phyloP scores from a whole-genome alignment of 2,113 vertebrate genomes.

The Rhabdornis inornatus region DNA sequence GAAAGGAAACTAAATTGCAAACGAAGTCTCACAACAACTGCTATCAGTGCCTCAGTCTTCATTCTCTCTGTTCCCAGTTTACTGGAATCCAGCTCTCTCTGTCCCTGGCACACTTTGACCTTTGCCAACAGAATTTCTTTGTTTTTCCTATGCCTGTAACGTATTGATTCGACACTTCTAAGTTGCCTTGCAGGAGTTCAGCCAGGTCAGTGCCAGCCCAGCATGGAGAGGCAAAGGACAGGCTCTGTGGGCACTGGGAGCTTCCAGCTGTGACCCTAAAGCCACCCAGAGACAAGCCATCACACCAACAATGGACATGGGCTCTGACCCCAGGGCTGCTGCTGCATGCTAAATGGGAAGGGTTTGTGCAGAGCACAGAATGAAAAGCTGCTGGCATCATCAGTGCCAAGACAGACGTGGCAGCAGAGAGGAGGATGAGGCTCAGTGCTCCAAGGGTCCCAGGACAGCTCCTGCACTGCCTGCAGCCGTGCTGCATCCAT shows the following conservation, averaged over 20 bases:
- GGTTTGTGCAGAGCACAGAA: background rate
- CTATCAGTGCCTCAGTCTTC: background rate
- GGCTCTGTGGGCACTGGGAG: background rate
- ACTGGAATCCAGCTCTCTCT: background rate
- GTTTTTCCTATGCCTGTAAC: accelerated
- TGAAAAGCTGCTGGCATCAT: background rate
- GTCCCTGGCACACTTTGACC: background rate
- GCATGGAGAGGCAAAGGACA: background rate
- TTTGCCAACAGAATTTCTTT: background rate
- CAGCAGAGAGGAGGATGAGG: background rate
- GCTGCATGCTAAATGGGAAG: background rate
- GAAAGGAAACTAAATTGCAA: background rate
- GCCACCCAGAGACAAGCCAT: background rate
- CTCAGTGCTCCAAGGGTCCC: background rate
- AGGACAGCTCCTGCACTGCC: background rate
- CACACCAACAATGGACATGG: background rate
- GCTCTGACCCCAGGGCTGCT: background rate
- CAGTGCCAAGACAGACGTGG: background rate
- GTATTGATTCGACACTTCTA: background rate
- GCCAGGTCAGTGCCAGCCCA: background rate
- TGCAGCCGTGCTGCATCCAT: background rate
- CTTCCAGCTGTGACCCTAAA: background rate
- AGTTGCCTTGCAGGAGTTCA: background rate
- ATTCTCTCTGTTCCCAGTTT: background rate
- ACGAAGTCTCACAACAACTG: background rate